A percentile compares a stretch with the other conserved stretches of the same genome.
phyloP scores from a whole-genome alignment of 2,797 vertebrate genomes.

The Crax fasciolata region DNA sequence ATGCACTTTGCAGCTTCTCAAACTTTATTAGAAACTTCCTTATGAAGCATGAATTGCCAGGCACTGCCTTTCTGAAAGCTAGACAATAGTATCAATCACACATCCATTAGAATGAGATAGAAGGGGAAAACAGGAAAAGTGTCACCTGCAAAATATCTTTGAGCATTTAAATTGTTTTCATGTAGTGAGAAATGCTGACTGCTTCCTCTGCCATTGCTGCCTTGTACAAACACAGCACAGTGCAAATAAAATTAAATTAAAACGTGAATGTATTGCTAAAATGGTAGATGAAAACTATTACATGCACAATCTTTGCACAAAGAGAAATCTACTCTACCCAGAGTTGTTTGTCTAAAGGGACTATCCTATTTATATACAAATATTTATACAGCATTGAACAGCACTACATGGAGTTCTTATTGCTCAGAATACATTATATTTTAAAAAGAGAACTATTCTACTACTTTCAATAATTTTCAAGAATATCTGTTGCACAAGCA shows the following conservation, averaged over 20 bases:
- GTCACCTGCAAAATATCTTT: background rate
- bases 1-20: slow-evolving; percentile 47
- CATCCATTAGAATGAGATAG: slow-evolving; percentile 9
- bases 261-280: background rate
- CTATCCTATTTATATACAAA: slow-evolving; percentile 36
- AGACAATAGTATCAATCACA: slow-evolving; percentile 18
- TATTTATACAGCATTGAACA: slow-evolving; percentile 35
- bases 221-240: background rate
- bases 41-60: background rate
- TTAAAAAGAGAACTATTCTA: background rate
- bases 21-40: slow-evolving; percentile 64
- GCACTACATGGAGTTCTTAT: background rate
- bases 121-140: background rate
- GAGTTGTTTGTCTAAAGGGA: slow-evolving; percentile 31
- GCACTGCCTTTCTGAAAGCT: background rate
- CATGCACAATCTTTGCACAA: background rate
- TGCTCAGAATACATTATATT: background rate
- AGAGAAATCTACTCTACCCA: background rate
- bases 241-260: slow-evolving; percentile 31
- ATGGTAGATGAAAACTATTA: slow-evolving; percentile 8
- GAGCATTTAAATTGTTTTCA: background rate
- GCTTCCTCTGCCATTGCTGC: slow-evolving; percentile 7
- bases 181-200: background rate
- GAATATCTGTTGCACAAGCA: background rate
- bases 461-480: background rate